Base-by-base conservation (phyloP, 2,888 invertebrate genomes). In the Colostygia pectinataria region DNA sequence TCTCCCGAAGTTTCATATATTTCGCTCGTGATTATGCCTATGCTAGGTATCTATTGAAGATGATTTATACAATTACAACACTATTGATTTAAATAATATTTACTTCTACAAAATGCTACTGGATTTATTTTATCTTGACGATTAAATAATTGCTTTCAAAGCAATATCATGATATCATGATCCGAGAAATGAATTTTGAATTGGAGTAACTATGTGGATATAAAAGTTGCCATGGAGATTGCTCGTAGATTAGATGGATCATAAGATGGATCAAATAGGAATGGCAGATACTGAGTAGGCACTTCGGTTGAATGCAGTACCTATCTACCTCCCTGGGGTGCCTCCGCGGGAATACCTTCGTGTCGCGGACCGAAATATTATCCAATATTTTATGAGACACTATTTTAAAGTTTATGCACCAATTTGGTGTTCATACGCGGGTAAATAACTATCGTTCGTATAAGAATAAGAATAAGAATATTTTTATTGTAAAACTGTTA, bases 301-400 rank as follows among this genome's bases (percentile, higher is more conserved):
- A 45, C 28, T 41, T 46, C 41, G 25, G 37, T 37, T 41, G 38
- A 43, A 51, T 45, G 31, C 32, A 31, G 8, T n/a, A n/a, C n/a
- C n/a, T n/a, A n/a, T n/a, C 28, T 23, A 3, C 4, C 8, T 28
- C 51, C 12, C 45, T 24, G 51, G 37, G 45, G 9, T n/a, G 2
- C 14, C 51, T 61, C 61, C 62, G 63, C 62, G 20, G 5, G 20
- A 4, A 6, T 6, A 2, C 4, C 20, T 4, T 40, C 24, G 44
- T 56, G 66, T 63, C 65, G 52, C 61, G 43, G 38, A 49, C 55
- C 58, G 57, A 65, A 66, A 69, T 71, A 68, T 71, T 63, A 59
- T 63, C 57, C 32, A 44, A 42, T 57, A 48, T 61, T 68, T 66
- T 65, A 66, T 55, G 61, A 41, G 59, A 36, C 53, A 65, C 64